Evolutionary conservation across 2,888 invertebrate genomes (phyloP).

Genomic region (Tipula vernalis): DNA sequence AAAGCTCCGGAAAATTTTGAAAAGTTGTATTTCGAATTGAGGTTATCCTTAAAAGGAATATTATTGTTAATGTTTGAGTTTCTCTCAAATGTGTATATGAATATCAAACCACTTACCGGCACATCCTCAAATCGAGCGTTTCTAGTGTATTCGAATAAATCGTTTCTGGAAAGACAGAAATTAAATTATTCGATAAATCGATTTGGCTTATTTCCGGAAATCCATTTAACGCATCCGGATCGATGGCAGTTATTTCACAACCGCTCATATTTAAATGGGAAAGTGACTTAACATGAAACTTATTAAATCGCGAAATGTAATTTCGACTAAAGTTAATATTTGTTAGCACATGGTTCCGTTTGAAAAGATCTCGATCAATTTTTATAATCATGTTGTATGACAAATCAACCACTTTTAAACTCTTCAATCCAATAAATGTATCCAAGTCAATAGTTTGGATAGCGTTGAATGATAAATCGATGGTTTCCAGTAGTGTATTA

Average conservation of each 20-base stretch:
- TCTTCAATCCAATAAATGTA: constrained; percentile 45
- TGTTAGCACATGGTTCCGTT: constrained; percentile 45
- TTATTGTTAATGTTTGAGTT: background rate
- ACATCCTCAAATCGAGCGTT: constrained; percentile 40
- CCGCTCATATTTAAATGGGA: constrained; percentile 47
- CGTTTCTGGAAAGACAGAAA: constrained; percentile 47
- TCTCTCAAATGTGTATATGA: background rate
- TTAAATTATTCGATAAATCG: constrained; percentile 52
- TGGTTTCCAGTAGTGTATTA: constrained; percentile 44
- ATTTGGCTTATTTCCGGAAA: constrained; percentile 46
- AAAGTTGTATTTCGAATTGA: constrained; percentile 50
- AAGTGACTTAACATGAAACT: constrained; percentile 44
- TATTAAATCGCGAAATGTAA: constrained; percentile 45
- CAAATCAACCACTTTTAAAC: constrained; percentile 49
- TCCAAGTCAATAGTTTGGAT: constrained; percentile 45
- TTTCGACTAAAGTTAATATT: constrained; percentile 52
- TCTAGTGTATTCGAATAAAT: constrained; percentile 47
- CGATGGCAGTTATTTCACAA: constrained; percentile 49
- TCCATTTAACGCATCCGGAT: constrained; percentile 43
- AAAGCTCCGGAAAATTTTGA: constrained; percentile 45
- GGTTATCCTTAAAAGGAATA: constrained; percentile 41
- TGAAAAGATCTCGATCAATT: constrained; percentile 45
- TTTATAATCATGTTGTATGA: constrained; percentile 54
- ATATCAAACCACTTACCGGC: constrained; percentile 24
- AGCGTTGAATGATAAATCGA: constrained; percentile 55